phyloP scores from a whole-genome alignment of 2,113 vertebrate species.

The Gasterosteus aculeatus region DNA sequence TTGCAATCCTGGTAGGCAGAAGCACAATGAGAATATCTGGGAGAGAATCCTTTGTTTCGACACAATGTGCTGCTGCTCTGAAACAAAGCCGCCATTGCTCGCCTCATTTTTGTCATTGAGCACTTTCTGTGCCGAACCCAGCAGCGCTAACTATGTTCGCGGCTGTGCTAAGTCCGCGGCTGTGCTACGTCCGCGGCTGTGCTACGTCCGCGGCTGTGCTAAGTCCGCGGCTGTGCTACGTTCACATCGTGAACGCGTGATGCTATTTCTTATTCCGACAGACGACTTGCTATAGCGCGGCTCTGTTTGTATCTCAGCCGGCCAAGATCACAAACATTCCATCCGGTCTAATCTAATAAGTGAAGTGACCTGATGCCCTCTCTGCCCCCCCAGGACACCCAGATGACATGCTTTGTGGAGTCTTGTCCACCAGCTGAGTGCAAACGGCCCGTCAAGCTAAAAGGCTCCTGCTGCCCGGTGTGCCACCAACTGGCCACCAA shows the following conservation, averaged over 20 bases:
- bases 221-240: not conserved
- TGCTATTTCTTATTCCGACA: not conserved
- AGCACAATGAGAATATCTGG: not conserved
- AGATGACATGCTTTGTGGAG: slow-evolving; percentile 95
- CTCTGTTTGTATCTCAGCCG: not conserved
- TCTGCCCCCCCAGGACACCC: slow-evolving; percentile 81
- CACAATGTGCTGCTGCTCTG: not conserved
- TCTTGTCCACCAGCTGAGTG: slow-evolving; percentile 84
- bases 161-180: too few species aligned
- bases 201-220: too few species aligned
- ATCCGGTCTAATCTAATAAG: slow-evolving; percentile 17
- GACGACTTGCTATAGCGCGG: not conserved
- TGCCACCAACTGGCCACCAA: slow-evolving; percentile 78
- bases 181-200: not conserved
- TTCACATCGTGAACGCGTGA: not conserved
- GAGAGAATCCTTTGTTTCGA: not conserved
- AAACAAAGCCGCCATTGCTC: slow-evolving; percentile 33
- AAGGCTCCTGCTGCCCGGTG: slow-evolving; percentile 89
- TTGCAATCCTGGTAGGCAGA: not conserved
- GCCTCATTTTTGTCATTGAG: not conserved
- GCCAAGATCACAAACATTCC: not conserved
- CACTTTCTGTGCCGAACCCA: not conserved
- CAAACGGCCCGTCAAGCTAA: slow-evolving; percentile 79
- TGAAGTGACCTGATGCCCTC: slow-evolving; percentile 6
- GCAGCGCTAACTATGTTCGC: not conserved